Conservation (phyloP, 1,140 invertebrate species). For the Drosophila pectinifera region DNA sequence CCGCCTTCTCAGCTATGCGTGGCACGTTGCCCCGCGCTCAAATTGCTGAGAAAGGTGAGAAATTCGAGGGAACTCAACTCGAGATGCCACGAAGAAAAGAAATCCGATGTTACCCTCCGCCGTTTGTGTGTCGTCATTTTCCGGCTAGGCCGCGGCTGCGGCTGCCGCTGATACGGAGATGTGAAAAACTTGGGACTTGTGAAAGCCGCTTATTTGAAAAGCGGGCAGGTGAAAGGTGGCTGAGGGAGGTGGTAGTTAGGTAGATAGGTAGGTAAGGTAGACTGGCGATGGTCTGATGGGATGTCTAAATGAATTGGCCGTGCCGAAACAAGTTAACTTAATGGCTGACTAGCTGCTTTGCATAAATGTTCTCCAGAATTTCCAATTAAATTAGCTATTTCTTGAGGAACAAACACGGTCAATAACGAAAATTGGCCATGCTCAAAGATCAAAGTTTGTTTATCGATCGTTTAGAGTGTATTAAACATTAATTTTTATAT, state of each 20-base stretch:
- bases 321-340: conserved; percentile 48
- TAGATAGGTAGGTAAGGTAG: neutral
- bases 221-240: neutral
- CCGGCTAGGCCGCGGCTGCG: conserved; percentile 27
- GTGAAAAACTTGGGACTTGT: conserved; percentile 39
- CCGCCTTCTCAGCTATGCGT: conserved; percentile 54
- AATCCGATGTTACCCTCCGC: conserved; percentile 30
- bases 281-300: neutral
- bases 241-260: neutral
- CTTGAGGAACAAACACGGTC: conserved; percentile 1
- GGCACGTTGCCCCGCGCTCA: conserved; percentile 44
- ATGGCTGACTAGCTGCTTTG: conserved; percentile 45
- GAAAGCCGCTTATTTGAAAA: conserved; percentile 38
- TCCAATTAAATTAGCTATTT: conserved; percentile 46
- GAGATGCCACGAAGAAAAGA: conserved; percentile 36
- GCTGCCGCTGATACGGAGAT: conserved; percentile 34
- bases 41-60: conserved; percentile 55
- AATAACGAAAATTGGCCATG: conserved; percentile 6
- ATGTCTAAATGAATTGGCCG: conserved; percentile 32
- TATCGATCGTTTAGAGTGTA: neutral
- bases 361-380: conserved; percentile 40
- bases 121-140: conserved; percentile 30
- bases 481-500: neutral
- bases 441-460: conserved; percentile 9
- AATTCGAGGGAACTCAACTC: conserved; percentile 51